Evolutionary conservation across 2,797 vertebrate genomes (phyloP).

Genomic region (Hoplostethus mediterraneus): DNA sequence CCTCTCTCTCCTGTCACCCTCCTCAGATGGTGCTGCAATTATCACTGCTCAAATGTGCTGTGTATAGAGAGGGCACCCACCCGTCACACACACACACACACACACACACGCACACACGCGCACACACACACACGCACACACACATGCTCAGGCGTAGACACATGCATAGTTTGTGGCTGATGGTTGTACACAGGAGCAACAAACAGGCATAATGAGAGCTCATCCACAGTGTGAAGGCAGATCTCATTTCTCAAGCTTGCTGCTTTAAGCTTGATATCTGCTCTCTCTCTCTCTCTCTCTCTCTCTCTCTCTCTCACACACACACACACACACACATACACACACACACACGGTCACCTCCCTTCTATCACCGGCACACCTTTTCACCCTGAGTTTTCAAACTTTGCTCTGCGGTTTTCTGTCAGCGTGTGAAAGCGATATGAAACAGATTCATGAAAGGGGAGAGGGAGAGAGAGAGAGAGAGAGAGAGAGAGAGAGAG

Average conservation of each 20-base stretch:
- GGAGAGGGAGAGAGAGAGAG: slow-evolving; percentile 44
- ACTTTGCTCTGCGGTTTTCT: slow-evolving; percentile 68
- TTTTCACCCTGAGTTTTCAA: slow-evolving; percentile 62
- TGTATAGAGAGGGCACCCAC: neutral
- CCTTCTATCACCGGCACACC: slow-evolving; percentile 21
- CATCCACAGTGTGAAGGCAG: slow-evolving; percentile 12
- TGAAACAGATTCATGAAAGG: slow-evolving; percentile 53
- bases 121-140: neutral
- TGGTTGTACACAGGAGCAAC: neutral
- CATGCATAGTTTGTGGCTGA: neutral
- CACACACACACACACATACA: slow-evolving; percentile 11
- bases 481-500: no score
- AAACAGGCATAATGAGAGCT: slow-evolving; percentile 23
- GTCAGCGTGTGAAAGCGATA: slow-evolving; percentile 61
- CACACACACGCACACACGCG: neutral
- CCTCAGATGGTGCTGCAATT: slow-evolving; percentile 19
- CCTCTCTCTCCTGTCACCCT: neutral
- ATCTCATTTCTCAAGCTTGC: slow-evolving; percentile 29
- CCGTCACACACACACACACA: neutral
- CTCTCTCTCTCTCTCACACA: neutral
- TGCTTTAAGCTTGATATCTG: slow-evolving; percentile 20
- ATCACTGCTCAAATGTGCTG: slow-evolving; percentile 14
- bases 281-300: neutral
- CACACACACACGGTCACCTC: slow-evolving; percentile 20
- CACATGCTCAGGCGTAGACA: neutral